phyloP scores from a whole-genome alignment of 1,140 invertebrate species.

The Myzus persicae region DNA sequence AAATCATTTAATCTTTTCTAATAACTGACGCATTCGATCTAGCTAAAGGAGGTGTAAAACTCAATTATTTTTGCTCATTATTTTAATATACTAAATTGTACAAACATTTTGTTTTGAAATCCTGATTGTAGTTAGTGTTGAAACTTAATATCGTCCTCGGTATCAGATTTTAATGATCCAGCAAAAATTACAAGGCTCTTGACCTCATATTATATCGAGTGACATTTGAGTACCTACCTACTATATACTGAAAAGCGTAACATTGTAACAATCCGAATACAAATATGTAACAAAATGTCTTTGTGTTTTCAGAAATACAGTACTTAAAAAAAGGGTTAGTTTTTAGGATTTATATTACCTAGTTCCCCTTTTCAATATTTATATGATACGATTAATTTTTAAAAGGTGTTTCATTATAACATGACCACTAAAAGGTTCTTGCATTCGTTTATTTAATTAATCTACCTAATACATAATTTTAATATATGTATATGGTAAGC shows the following conservation, averaged over 20 bases:
- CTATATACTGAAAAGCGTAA: background rate
- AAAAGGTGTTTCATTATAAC: background rate
- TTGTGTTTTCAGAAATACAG: background rate
- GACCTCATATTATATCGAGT: slow-evolving; percentile 15
- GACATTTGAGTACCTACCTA: background rate
- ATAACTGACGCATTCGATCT: background rate
- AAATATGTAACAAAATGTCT: background rate
- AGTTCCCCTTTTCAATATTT: background rate
- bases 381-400: background rate
- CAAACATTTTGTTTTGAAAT: background rate
- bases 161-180: background rate
- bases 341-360: background rate
- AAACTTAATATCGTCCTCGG: background rate
- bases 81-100: background rate
- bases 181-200: background rate
- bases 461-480: background rate
- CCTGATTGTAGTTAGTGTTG: background rate
- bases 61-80: background rate
- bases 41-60: background rate
- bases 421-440: background rate
- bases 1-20: too few species aligned
- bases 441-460: background rate
- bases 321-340: background rate
- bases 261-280: background rate
- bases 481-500: too few species aligned